phyloP scores from a whole-genome alignment of 2,888 invertebrate species.

The Sinhomidia bicolor region DNA sequence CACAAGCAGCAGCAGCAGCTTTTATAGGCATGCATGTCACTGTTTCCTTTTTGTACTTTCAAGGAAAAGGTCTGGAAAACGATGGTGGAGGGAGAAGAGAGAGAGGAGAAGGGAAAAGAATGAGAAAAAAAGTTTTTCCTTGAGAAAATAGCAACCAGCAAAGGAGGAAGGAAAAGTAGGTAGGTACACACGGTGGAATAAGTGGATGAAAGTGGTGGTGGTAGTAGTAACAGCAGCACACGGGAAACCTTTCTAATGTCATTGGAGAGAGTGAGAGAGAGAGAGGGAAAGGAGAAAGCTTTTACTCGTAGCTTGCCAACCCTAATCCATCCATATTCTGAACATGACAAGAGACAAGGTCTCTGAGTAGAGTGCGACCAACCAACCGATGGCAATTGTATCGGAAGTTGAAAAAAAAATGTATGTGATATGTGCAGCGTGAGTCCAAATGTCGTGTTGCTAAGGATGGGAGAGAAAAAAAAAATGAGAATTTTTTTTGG shows the following conservation, averaged over 20 bases:
- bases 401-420: slow-evolving; percentile 16
- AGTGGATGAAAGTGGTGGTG: slow-evolving; percentile 28
- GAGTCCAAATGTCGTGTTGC: background rate
- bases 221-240: too few species aligned
- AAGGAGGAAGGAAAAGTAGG: slow-evolving; percentile 57
- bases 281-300: slow-evolving; percentile 63
- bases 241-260: slow-evolving; percentile 67
- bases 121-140: slow-evolving; percentile 48
- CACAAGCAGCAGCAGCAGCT: too few species aligned
- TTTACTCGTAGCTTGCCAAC: slow-evolving; percentile 72
- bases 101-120: background rate
- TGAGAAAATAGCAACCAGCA: slow-evolving; percentile 39
- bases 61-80: background rate
- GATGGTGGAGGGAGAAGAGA: background rate
- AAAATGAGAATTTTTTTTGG: background rate
- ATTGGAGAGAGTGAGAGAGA: slow-evolving; percentile 51
- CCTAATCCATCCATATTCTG: slow-evolving; percentile 72
- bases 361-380: slow-evolving; percentile 24
- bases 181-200: slow-evolving; percentile 25
- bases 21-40: too few species aligned
- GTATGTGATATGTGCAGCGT: slow-evolving; percentile 12
- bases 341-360: slow-evolving; percentile 70
- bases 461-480: background rate
- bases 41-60: background rate
- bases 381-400: slow-evolving; percentile 33